Evolutionary conservation across 2,113 vertebrate species (phyloP).

Genomic region (Furnarius figulus): DNA sequence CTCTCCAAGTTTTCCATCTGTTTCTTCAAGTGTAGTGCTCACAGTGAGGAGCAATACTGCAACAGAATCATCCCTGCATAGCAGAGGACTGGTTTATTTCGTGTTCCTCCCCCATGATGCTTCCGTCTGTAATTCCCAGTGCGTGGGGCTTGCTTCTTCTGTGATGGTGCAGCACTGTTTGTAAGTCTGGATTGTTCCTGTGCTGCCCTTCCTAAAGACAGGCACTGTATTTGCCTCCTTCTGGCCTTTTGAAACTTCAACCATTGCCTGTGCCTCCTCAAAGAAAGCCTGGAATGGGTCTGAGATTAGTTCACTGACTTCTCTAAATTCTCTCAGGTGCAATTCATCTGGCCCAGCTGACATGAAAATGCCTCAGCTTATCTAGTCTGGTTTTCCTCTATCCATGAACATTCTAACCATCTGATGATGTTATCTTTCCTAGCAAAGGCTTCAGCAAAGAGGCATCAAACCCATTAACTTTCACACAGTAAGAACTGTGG

Average conservation of each 20-base stretch:
- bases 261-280: not conserved
- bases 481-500: not conserved
- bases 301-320: conserved; percentile 12
- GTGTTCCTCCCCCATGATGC: not conserved
- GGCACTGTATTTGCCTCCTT: not conserved
- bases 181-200: not conserved
- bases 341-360: conserved; percentile 33
- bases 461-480: not conserved
- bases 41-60: not conserved
- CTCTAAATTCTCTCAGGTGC: conserved; percentile 45
- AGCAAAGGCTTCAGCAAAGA: not conserved
- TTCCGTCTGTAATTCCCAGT: not conserved
- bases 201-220: not conserved
- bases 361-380: not conserved
- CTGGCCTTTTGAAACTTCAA: not conserved
- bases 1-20: not conserved
- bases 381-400: conserved; percentile 31
- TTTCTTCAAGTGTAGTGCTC: not conserved
- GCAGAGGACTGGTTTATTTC: not conserved
- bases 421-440: not conserved
- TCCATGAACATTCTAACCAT: not conserved
- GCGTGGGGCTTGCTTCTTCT: not conserved
- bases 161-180: not conserved
- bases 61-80: not conserved
- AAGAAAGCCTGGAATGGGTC: not conserved